These are phyloP conservation scores for Drosophila longiperda DNA, from an alignment of 2,888 invertebrate species.

Conservation along the genomic window DNA sequence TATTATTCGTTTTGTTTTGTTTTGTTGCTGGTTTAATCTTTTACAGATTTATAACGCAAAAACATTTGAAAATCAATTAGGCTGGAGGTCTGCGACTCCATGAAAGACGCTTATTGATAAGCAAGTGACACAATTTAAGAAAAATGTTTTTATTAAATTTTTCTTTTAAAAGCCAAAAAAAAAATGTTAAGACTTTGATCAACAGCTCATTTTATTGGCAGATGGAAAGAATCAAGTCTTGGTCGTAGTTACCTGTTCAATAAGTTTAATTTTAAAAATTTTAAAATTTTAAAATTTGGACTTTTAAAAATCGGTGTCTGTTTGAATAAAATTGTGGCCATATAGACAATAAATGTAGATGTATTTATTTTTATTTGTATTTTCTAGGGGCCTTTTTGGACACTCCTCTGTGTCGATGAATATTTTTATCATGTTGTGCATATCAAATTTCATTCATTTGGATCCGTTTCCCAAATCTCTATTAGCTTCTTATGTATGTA, in stretches of 20 bases:
- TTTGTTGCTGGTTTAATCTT: conserved; percentile 24
- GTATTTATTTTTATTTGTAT: background rate
- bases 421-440: conserved; percentile 69
- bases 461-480: conserved; percentile 66
- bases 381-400: conserved; percentile 9
- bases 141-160: conserved; percentile 32
- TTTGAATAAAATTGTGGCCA: background rate
- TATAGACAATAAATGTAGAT: background rate
- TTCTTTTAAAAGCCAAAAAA: conserved; percentile 38
- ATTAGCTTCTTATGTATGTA: conserved; percentile 40
- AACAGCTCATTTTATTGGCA: conserved; percentile 45
- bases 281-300: background rate
- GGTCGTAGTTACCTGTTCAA: background rate
- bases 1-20: conserved; percentile 33
- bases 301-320: background rate
- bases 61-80: conserved; percentile 75
- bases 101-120: conserved; percentile 52
- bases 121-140: conserved; percentile 69
- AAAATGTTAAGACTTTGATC: conserved; percentile 49
- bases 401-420: conserved; percentile 48
- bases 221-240: conserved; percentile 63
- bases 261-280: background rate
- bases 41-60: conserved; percentile 71
- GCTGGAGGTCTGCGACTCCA: conserved; percentile 47
- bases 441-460: conserved; percentile 79